A percentile compares a stretch with the other conserved stretches of the same genome.
Conservation (phyloP, 2,113 vertebrate species). For the Tauraco erythrolophus region DNA sequence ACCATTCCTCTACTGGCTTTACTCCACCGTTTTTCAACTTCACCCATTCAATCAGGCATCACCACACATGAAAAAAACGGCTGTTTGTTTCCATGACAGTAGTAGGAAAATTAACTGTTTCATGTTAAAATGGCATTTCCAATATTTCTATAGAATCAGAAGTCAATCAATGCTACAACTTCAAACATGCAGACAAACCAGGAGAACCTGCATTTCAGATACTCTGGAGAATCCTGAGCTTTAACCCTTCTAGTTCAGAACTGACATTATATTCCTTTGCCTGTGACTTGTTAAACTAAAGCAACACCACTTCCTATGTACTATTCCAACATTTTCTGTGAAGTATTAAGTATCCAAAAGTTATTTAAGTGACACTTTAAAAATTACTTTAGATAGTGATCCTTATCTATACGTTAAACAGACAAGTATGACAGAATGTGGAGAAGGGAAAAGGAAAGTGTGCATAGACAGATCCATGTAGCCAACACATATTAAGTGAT, state of each 20-base stretch:
- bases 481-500: neutral
- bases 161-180: constrained; percentile 67
- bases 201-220: neutral
- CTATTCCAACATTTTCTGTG: neutral
- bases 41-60: neutral
- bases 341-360: neutral
- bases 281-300: neutral
- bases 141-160: constrained; percentile 70
- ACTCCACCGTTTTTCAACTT: neutral
- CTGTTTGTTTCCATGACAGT: constrained; percentile 69
- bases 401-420: neutral
- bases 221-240: neutral
- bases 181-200: constrained; percentile 32
- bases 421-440: neutral
- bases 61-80: neutral
- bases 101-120: constrained; percentile 72
- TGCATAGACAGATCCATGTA: neutral
- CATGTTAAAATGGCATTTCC: constrained; percentile 70
- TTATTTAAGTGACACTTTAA: neutral
- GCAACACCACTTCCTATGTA: accelerated
- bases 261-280: neutral
- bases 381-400: neutral
- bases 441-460: neutral
- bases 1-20: neutral
- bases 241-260: neutral